Evolutionary conservation across 2,888 invertebrate species (phyloP), one percentile per base, ranked within the genome.

Genomic region (Formica aserva): DNA sequence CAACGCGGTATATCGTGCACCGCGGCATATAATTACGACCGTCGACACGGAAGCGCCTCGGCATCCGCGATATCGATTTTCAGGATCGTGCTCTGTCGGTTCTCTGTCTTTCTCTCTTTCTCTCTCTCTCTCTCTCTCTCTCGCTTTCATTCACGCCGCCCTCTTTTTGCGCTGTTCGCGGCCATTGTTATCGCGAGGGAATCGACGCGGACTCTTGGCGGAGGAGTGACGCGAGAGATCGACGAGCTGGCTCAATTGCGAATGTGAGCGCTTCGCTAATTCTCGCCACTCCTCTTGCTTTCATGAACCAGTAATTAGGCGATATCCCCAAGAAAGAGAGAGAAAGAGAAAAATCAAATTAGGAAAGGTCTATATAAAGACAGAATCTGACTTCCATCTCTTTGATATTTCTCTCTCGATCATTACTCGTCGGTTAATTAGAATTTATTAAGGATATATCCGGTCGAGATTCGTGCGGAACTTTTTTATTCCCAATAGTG

Each of bases 11-110:
- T 85, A 83, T 85, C 86, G 82, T 83, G 80, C 78, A 77, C 57
- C 78, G 81, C 74, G 75, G 74, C 84, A 77, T 85, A 85, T 90
- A 90, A 90, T 90, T 89, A 88, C 90, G 89, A 83, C 74, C 84
- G 84, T 88, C 86, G 87, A 89, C 88, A 89, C 89, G 90, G 90
- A 89, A 90, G 90, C 89, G 82, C 72, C 88, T 86, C 85, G 60
- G 76, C 9, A 86, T 90, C 81, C 71, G 86, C 85, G 82, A 88
- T 90, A 90, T 90, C 90, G 74, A 86, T 88, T 90, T 90, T 88
- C 89, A 85, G 84, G 85, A 90, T 89, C 90, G 83, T 89, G 60
- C 60, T 26, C 18, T 69, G 32, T 85, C 81, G 84, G 69, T 60
- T 35, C 18, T 75, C 41, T 32, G 18, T 48, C n/a, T n/a, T 57